Conservation (phyloP, 2,888 invertebrate species). For the Chaitophorus viminalis region DNA sequence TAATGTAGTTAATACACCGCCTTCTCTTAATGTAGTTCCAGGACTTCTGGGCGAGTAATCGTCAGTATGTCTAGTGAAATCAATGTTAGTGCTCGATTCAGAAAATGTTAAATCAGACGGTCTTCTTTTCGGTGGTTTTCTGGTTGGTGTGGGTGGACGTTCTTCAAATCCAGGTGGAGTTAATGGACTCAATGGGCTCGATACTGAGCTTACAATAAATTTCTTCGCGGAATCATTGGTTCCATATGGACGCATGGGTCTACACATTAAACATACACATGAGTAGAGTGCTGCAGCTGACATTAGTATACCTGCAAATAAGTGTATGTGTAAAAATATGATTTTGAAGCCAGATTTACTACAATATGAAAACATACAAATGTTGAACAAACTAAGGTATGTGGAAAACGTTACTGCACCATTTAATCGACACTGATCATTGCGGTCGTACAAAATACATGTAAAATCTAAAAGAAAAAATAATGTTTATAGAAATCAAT, state of each 20-base stretch:
- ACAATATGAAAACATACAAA: conserved; percentile 18
- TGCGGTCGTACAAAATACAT: conserved; percentile 40
- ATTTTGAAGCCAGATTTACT: not conserved
- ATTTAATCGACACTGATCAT: conserved; percentile 46
- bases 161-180: conserved; percentile 48
- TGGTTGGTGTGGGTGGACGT: conserved; percentile 26
- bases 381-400: conserved; percentile 37
- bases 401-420: conserved; percentile 53
- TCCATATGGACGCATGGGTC: conserved; percentile 38
- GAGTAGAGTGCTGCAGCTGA: conserved; percentile 46
- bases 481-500: too few relatives aligned
- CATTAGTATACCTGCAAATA: conserved; percentile 52
- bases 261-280: conserved; percentile 39
- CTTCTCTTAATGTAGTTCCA: conserved; percentile 62
- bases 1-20: conserved; percentile 63
- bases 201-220: conserved; percentile 44
- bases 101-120: conserved; percentile 41
- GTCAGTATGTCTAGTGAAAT: conserved; percentile 55
- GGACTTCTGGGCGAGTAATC: conserved; percentile 62
- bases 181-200: conserved; percentile 49
- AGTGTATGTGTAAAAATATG: not conserved
- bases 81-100: conserved; percentile 51
- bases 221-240: conserved; percentile 24
- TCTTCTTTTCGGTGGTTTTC: conserved; percentile 59
- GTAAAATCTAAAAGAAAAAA: conserved; percentile 19